Base-by-base conservation (phyloP, 2,888 invertebrate genomes). In the Ophraella communa region DNA sequence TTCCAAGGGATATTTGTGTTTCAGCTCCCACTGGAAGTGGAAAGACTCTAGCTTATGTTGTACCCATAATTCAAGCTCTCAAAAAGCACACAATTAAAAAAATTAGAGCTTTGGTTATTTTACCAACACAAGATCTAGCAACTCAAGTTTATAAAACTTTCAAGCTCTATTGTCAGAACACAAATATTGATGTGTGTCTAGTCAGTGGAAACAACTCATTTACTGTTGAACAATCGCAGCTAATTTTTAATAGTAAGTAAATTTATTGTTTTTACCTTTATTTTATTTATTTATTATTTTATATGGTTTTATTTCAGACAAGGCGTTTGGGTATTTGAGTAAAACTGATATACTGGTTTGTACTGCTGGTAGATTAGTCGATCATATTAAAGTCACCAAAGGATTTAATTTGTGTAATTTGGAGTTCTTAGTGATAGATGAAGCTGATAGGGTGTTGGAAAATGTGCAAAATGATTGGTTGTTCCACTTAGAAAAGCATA, bases 11-110 rank as follows among this genome's bases (percentile, higher is more conserved):
- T 81, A 85, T 97, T 56, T 98, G 98, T 83, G 94, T 99, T 24
- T 96, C 96, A 44, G 96, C 98, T 17, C 97, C 98, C 0, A 98
- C 98, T 1, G 98, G 97, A 17, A 97, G 96, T 84, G 98, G 98
- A 18, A 98, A 98, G 85, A 98, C 98, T 1, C 83, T 98, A 63
- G 91, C 96, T 2, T 98, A 94, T 87, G 95, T 94, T 52, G 83
- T 98, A 67, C 98, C 98, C 5, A 89, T 98, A 51, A 84, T 98
- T 35, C 93, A 96, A 84, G 86, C 90, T 53, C 67, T 81, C 54
- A 77, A 76, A 65, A 70, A 68, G 55, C 65, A 76, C 54, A 68
- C 67, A 27, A 65, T 77, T 4, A 81, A 77, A 61, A 87, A 88
- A 77, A 85, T 95, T 23, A 85, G 94, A 72, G 96, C 96, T 17